Conservation (phyloP, 2,113 vertebrate genomes). For the Jacana jacana region DNA sequence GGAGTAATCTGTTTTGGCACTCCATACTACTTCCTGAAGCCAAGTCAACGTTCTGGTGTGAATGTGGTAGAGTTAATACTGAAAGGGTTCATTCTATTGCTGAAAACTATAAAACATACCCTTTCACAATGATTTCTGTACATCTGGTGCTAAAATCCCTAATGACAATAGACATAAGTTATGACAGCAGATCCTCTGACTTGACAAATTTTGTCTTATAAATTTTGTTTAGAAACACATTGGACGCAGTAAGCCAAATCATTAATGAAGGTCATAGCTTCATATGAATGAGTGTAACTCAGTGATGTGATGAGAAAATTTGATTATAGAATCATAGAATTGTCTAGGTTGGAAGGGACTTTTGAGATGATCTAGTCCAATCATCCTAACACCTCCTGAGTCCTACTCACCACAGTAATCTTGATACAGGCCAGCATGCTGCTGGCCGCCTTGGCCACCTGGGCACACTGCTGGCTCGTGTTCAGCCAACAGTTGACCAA, state of each 20-base stretch:
- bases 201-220: neutral
- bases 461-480: too few species aligned
- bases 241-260: neutral
- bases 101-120: neutral
- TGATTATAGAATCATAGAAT: neutral
- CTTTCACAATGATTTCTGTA: neutral
- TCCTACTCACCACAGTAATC: too few species aligned
- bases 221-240: neutral
- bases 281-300: neutral
- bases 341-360: too few species aligned
- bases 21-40: neutral
- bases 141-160: neutral
- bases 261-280: neutral
- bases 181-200: neutral
- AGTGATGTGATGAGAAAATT: neutral
- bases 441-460: too few species aligned
- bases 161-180: neutral
- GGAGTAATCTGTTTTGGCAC: conserved; percentile 26
- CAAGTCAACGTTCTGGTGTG: conserved; percentile 13
- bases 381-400: too few species aligned
- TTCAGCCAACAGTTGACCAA: too few species aligned
- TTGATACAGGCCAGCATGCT: too few species aligned
- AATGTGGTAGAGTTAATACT: neutral
- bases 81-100: neutral
- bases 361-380: too few species aligned